Conservation (phyloP, 2,888 invertebrate genomes). For the Andrena hattorfiana region DNA sequence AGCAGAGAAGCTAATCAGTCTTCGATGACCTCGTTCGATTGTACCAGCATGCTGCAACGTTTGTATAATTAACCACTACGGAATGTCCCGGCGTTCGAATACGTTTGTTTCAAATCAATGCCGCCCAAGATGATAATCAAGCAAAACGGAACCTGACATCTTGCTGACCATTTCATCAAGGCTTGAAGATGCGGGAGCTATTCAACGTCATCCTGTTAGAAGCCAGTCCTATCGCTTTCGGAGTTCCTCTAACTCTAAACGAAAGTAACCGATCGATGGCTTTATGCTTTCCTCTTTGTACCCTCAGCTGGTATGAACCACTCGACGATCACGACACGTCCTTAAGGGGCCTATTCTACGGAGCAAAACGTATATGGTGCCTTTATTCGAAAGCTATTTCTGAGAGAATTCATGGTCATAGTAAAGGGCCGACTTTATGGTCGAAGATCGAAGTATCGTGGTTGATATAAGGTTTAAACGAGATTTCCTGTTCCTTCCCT, state of each 20-base stretch:
- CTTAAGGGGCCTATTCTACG: background rate
- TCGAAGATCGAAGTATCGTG: background rate
- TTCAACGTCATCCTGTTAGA: background rate
- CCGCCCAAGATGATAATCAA: constrained; percentile 11
- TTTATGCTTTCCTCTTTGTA: constrained; percentile 26
- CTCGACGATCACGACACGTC: background rate
- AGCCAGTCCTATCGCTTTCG: background rate
- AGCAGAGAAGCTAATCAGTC: constrained; percentile 33
- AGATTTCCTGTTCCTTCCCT: background rate
- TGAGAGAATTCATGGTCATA: background rate
- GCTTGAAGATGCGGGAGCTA: background rate
- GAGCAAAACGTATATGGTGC: background rate
- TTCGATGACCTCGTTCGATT: constrained; percentile 36
- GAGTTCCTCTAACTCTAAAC: constrained; percentile 5
- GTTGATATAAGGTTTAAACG: background rate
- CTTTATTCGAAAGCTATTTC: background rate
- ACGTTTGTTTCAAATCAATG: constrained; percentile 29
- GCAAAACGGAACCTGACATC: background rate
- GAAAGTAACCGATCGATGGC: constrained; percentile 13
- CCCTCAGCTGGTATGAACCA: background rate
- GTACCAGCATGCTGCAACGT: constrained; percentile 2
- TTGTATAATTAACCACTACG: constrained; percentile 23
- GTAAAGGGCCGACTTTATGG: constrained; percentile 3
- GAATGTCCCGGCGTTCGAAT: constrained; percentile 1
- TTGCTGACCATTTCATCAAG: background rate